phyloP scores from a whole-genome alignment of 2,888 invertebrate genomes.

The Ametastegia equiseti region DNA sequence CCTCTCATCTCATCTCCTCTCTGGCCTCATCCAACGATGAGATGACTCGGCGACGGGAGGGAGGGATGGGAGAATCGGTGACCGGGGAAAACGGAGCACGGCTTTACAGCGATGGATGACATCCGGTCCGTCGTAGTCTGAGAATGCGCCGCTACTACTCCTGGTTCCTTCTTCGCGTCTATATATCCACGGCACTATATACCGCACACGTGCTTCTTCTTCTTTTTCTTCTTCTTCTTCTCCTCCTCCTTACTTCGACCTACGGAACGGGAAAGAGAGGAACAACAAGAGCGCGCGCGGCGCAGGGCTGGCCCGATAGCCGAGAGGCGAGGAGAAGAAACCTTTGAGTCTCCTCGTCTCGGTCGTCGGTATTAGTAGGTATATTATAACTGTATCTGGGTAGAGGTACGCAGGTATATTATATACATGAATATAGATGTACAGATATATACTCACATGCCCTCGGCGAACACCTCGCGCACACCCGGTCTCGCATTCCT shows the following conservation, averaged over 20 bases:
- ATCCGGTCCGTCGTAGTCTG: slow-evolving; percentile 68
- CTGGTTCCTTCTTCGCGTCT: neutral
- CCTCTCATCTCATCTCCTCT: neutral
- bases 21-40: too few relatives aligned
- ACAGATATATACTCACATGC: neutral
- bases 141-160: slow-evolving; percentile 60
- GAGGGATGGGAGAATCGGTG: neutral
- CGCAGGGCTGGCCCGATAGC: neutral
- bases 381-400: slow-evolving; percentile 2
- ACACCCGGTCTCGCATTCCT: slow-evolving; percentile 55
- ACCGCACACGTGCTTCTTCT: neutral
- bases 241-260: too few relatives aligned
- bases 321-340: neutral
- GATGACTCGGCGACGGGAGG: neutral
- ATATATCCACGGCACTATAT: neutral
- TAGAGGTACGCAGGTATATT: neutral
- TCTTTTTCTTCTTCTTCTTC: too few relatives aligned
- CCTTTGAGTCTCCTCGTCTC: neutral
- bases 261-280: slow-evolving; percentile 24
- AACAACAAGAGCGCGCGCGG: neutral
- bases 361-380: neutral
- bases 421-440: neutral
- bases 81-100: slow-evolving; percentile 42
- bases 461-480: slow-evolving; percentile 2
- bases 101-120: slow-evolving; percentile 69